phyloP scores from a whole-genome alignment of 23 tunicate genomes.

The Ciona savignyi region DNA sequence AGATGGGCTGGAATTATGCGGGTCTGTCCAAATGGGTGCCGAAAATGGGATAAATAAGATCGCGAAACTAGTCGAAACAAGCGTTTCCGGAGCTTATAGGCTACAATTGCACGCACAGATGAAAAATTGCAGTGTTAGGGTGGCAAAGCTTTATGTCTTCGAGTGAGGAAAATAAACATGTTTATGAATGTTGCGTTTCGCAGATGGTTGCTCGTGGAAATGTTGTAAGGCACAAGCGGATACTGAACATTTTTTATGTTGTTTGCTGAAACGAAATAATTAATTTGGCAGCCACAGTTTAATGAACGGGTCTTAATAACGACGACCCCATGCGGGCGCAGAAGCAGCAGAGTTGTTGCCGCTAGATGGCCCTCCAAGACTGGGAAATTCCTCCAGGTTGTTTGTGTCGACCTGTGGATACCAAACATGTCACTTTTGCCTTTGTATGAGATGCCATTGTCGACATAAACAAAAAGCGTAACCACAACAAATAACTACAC shows the following conservation, averaged over 20 bases:
- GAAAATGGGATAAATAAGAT: no score
- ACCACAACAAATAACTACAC: background rate
- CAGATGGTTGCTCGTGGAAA: no score
- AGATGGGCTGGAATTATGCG: no score
- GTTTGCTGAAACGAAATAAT: background rate
- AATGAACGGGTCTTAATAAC: background rate
- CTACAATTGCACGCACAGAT: background rate
- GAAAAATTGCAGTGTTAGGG: background rate
- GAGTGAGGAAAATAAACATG: background rate
- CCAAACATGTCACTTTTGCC: background rate
- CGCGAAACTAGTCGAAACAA: background rate
- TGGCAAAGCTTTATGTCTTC: background rate
- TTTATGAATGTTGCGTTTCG: background rate
- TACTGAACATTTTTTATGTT: background rate
- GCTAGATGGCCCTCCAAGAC: conserved; percentile 51
- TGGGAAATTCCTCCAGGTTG: conserved; percentile 96
- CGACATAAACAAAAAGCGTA: no score
- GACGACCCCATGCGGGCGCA: conserved; percentile 69
- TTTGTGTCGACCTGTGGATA: conserved; percentile 75
- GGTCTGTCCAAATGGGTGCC: no score
- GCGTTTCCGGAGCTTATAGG: background rate
- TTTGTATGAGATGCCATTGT: no score
- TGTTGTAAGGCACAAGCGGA: background rate
- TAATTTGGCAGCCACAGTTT: background rate
- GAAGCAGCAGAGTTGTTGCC: conserved; percentile 7